These are phyloP conservation scores for Palloptera scutellata DNA, from an alignment of 2,888 invertebrate genomes.

Conservation along the genomic window DNA sequence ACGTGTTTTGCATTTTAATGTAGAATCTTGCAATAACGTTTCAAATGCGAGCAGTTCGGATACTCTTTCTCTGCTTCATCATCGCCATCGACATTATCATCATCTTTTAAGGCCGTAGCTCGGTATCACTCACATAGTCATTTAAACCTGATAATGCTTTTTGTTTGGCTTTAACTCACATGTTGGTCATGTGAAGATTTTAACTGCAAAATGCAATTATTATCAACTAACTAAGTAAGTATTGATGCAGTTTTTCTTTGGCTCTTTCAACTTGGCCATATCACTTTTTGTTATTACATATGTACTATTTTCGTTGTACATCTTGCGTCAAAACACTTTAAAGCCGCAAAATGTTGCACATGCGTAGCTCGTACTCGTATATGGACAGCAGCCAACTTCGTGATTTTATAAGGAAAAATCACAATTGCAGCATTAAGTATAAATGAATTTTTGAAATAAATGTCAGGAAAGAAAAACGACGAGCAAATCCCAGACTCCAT, in stretches of 20 bases:
- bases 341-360: background rate
- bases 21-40: constrained; percentile 33
- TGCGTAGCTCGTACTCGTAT: background rate
- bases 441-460: background rate
- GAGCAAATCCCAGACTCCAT: background rate
- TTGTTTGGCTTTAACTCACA: too few relatives aligned
- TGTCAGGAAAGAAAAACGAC: background rate
- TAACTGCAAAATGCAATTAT: constrained; percentile 2
- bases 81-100: too few relatives aligned
- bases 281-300: background rate
- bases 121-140: too few relatives aligned
- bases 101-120: too few relatives aligned
- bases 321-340: constrained; percentile 1
- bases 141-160: too few relatives aligned
- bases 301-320: background rate
- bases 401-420: background rate
- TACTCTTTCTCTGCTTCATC: too few relatives aligned
- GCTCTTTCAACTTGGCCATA: too few relatives aligned
- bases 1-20: constrained; percentile 61
- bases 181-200: background rate
- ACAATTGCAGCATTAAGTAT: background rate
- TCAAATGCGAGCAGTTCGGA: constrained; percentile 23
- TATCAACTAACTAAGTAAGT: background rate
- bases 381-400: background rate
- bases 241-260: too few relatives aligned